Evolutionary conservation across 2,113 vertebrate species (phyloP), one percentile per base, ranked within the genome.

Genomic region (Tauraco erythrolophus): DNA sequence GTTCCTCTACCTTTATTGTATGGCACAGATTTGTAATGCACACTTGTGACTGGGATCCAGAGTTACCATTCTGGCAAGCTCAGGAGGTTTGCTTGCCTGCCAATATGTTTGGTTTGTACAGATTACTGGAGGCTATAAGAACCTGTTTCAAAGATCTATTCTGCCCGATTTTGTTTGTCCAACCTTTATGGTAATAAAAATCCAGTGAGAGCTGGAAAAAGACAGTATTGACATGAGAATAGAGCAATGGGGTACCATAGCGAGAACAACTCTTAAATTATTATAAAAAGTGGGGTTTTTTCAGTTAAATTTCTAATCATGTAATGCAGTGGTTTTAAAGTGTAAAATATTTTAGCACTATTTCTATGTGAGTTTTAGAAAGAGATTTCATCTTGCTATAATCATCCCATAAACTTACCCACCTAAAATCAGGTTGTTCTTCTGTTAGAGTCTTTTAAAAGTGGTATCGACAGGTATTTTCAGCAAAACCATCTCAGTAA

Each of bases 371-470:
- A 81, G 37, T 77, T 77, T 68, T 61, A 72, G 81, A 65, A 84
- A 65, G 37, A 78, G 2, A 41, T 62, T 89, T 50, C n/a, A 50
- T 54, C 19, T 76, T 95, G 24, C 81, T 71, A 6, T 64, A 79
- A 88, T 89, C 76, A 65, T 24, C 18, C 50, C 66, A 53, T 71
- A 74, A 92, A 95, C 46, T 88, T 92, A 97, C 96, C 70, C 46
- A 88, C 91, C 89, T 69, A 93, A 84, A 96, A 93, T 76, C 66
- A 95, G 70, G 88, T 60, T 94, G 65, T 76, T 92, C 89, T 92
- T 93, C 89, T 46, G 57, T 96, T 96, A 96, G 39, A 71, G 41
- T 53, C 81, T 95, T 95, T 93, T 83, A 90, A 71, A 92, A 90
- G 61, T 89, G 10, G 70, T 92, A 89, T 76, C 5, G 18, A 96